Evolutionary conservation across 2,797 vertebrate species (phyloP).

Genomic region (Sciurus carolinensis): DNA sequence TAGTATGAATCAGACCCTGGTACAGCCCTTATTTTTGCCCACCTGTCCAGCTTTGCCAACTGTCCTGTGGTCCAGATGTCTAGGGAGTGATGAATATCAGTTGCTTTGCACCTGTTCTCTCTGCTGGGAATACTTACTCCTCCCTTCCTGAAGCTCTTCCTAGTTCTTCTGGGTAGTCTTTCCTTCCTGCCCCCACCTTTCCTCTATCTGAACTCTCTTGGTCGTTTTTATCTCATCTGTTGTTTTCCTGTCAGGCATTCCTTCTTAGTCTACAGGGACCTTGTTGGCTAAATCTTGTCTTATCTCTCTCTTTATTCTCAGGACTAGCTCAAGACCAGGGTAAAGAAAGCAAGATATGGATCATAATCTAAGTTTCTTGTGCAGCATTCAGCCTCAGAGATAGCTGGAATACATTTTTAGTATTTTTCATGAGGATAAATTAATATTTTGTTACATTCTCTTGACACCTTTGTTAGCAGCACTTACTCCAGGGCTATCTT

Average conservation of each 20-base stretch:
- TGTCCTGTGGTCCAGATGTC: background rate
- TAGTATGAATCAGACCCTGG: background rate
- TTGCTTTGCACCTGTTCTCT: background rate
- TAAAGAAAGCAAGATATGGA: background rate
- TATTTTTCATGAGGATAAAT: background rate
- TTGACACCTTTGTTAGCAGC: constrained; percentile 22
- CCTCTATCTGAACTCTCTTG: background rate
- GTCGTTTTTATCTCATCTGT: background rate
- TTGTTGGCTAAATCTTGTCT: background rate
- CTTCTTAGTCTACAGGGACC: background rate
- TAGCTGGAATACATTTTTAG: background rate
- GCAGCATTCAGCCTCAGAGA: background rate
- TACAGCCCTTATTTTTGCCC: background rate
- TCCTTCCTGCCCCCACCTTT: background rate
- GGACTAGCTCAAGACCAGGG: background rate
- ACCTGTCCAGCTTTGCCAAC: background rate
- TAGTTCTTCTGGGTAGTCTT: background rate
- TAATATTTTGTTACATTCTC: background rate
- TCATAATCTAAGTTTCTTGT: constrained; percentile 17
- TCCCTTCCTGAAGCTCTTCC: background rate
- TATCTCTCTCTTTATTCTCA: background rate
- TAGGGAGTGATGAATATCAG: background rate
- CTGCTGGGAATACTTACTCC: background rate
- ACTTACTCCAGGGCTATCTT: background rate
- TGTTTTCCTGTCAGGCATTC: background rate